A percentile compares a stretch with the other conserved stretches of the same genome.
Evolutionary conservation across 1,140 invertebrate genomes (phyloP).

Genomic region (Mylabris phalerata): DNA sequence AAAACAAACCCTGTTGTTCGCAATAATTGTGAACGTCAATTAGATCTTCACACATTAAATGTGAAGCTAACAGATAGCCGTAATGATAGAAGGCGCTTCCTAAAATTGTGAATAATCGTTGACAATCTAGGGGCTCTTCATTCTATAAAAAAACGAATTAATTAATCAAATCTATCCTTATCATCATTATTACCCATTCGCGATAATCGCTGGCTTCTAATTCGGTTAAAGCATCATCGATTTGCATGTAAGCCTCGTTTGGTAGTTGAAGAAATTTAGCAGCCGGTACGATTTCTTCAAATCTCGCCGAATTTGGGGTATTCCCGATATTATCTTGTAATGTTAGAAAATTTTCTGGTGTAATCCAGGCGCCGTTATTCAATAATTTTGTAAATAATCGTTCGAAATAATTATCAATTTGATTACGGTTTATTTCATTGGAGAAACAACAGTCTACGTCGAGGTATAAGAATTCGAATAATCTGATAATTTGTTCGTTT

Average conservation of each 20-base stretch:
- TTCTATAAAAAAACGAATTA: slow-evolving; percentile 47
- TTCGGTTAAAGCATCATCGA: slow-evolving; percentile 72
- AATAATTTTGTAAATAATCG: slow-evolving; percentile 46
- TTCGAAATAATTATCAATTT: slow-evolving; percentile 51
- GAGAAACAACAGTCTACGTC: slow-evolving; percentile 48
- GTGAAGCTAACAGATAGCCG: slow-evolving; percentile 62
- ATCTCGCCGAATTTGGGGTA: slow-evolving; percentile 19
- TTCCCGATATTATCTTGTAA: neutral
- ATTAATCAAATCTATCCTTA: too few relatives aligned
- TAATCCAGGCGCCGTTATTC: slow-evolving; percentile 33
- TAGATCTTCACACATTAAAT: slow-evolving; percentile 62
- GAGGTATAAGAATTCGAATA: slow-evolving; percentile 48
- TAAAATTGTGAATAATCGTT: slow-evolving; percentile 67
- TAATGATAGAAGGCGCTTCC: slow-evolving; percentile 68
- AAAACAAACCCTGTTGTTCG: slow-evolving; percentile 59
- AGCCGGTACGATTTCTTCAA: slow-evolving; percentile 42
- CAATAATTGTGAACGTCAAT: slow-evolving; percentile 64
- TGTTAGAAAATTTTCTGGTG: slow-evolving; percentile 23
- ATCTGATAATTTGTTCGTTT: slow-evolving; percentile 44
- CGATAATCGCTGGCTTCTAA: slow-evolving; percentile 75
- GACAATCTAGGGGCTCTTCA: slow-evolving; percentile 69
- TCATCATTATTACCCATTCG: slow-evolving; percentile 55
- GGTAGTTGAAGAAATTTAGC: slow-evolving; percentile 59
- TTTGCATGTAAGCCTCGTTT: slow-evolving; percentile 65
- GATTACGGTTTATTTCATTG: slow-evolving; percentile 36